Base-by-base conservation (phyloP, 2,113 vertebrate genomes). In the Notechis scutatus region DNA sequence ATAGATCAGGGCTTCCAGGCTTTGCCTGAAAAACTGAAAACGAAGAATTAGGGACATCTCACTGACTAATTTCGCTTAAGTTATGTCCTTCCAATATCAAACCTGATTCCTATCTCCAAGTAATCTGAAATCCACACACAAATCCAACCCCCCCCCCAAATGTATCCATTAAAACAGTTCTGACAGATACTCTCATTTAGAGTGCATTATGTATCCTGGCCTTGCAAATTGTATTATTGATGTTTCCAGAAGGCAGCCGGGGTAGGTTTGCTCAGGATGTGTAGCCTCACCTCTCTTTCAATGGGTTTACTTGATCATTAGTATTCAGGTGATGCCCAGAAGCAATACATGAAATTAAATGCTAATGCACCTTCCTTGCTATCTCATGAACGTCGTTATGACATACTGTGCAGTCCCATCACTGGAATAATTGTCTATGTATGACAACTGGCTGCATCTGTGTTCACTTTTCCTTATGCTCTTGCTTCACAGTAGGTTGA, bases 251-350 rank as follows among this genome's bases (percentile, higher is more conserved):
- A 94, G 42, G 85, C 56, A 87, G 50, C 11, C 52, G 94, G 85
- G 45, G 92, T 74, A 93, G 91, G 96, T 96, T 96, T 94, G 94
- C 92, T 94, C 91, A 94, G 94, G 96, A 95, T 91, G 94, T 95
- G 94, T 93, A 92, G 90, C 86, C 89, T 88, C 94, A 95, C 92
- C 95, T 21, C 26, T 26, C 85, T 93, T 87, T 23, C 91, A 85
- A 93, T 92, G 89, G 47, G 1, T 96, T 47, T 94, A 85, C 92
- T 85, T 61, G 92, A 92, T 96, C 95, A 95, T 94, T 92, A 56
- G 69, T 88, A 94, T 95, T 95, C 92, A 92, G 59, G 91, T 90
- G 56, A 26, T 96, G 92, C 90, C 91, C 54, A 92, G 93, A 86
- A 96, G 56, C 90, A 94, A 93, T 69, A 87, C 23, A 3, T 92